Evolutionary conservation across 2,113 vertebrate genomes (phyloP).

Genomic region (Circaetus cinerascens): DNA sequence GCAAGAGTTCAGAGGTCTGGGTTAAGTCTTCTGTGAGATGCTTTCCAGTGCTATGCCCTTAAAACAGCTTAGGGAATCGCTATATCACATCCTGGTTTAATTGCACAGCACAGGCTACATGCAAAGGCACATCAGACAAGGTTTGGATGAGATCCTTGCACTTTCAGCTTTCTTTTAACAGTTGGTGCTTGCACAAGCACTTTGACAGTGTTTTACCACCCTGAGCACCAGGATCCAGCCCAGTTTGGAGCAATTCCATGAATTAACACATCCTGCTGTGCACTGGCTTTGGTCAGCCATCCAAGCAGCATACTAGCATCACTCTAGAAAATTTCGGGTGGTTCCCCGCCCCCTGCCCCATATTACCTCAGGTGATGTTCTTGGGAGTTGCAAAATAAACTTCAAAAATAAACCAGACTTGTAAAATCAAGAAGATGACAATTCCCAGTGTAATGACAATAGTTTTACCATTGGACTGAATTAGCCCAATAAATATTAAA

Average conservation of each 20-base stretch:
- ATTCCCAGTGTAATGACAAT: neutral
- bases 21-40: neutral
- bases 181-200: neutral
- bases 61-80: neutral
- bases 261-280: neutral
- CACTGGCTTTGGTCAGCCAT: neutral
- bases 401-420: neutral
- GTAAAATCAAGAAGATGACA: neutral
- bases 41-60: fast-evolving
- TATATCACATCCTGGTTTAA: neutral
- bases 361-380: too few species aligned
- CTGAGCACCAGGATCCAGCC: neutral
- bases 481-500: neutral
- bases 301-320: neutral
- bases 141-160: neutral
- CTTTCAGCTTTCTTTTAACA: neutral
- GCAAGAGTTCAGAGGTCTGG: neutral
- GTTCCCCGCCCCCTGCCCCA: too few species aligned
- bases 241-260: neutral
- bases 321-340: neutral
- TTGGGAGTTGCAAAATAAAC: neutral
- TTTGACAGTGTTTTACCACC: neutral
- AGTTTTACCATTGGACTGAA: neutral
- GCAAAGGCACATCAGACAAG: neutral
- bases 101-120: neutral